Evolutionary conservation across 2,113 vertebrate genomes (phyloP).

Genomic region (Lanius ludovicianus): DNA sequence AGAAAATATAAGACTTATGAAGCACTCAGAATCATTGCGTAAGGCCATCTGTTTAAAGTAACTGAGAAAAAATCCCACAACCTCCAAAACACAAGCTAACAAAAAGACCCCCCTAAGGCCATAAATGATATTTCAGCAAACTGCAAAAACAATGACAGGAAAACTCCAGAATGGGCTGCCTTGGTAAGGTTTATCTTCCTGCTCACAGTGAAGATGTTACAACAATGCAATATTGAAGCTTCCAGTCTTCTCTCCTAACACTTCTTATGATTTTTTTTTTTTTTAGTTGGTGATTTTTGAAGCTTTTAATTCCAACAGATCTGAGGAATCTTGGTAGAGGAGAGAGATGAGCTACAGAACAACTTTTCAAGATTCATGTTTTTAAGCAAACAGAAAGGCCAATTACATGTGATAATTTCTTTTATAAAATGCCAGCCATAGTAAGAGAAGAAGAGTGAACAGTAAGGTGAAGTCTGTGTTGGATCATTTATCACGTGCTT

Average conservation of each 20-base stretch:
- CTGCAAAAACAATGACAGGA: background rate
- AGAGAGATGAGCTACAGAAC: background rate
- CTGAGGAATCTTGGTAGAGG: background rate
- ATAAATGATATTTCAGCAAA: background rate
- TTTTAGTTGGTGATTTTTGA: background rate
- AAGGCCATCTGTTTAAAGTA: background rate
- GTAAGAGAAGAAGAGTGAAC: background rate
- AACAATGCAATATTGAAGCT: background rate
- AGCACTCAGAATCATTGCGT: background rate
- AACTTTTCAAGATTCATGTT: background rate
- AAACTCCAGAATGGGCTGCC: background rate
- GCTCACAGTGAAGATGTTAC: background rate
- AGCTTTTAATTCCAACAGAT: background rate
- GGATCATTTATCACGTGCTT: background rate
- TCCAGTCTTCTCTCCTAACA: background rate
- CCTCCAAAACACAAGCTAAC: background rate
- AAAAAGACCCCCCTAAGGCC: fast-evolving
- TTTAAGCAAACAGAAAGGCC: background rate
- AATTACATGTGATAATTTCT: background rate
- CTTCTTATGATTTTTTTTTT: background rate
- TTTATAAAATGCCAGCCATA: background rate
- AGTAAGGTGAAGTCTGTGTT: background rate
- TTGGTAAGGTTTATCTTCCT: background rate
- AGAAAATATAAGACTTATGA: background rate
- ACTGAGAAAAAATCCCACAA: background rate